phyloP scores from a whole-genome alignment of 2,797 vertebrate species.

The Etheostoma nigrum region DNA sequence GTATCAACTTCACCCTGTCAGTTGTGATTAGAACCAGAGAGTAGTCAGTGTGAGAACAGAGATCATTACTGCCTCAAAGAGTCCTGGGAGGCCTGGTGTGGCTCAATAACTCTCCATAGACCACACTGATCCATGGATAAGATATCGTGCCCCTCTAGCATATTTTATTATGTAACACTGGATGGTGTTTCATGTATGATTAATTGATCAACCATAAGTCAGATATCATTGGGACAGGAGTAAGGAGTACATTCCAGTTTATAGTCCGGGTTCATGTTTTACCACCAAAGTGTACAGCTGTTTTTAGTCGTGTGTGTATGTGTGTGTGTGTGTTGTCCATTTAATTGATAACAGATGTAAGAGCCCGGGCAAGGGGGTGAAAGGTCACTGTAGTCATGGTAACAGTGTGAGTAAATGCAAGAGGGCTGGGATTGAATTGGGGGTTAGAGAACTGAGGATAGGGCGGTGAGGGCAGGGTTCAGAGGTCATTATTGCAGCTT shows the following conservation, averaged over 20 bases:
- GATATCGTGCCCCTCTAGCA: constrained; percentile 55
- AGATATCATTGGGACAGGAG: neutral
- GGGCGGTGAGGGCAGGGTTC: constrained; percentile 79
- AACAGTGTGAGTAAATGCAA: constrained; percentile 82
- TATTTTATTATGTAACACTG: constrained; percentile 56
- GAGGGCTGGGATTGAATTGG: constrained; percentile 68
- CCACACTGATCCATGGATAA: constrained; percentile 60
- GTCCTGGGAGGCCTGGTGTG: constrained; percentile 73
- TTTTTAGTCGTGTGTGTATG: constrained; percentile 26
- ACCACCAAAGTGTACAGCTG: neutral
- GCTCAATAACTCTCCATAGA: constrained; percentile 72
- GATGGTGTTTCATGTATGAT: constrained; percentile 8
- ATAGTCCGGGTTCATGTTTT: neutral
- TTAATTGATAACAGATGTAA: constrained; percentile 93
- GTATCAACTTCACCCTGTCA: constrained; percentile 78
- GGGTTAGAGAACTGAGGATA: constrained; percentile 64
- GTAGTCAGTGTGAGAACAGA: constrained; percentile 77
- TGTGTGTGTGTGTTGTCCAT: constrained; percentile 64
- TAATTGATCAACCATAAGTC: constrained; percentile 9
- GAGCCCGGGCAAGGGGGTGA: constrained; percentile 82
- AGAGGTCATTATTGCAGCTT: constrained; percentile 85
- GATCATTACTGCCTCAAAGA: constrained; percentile 82
- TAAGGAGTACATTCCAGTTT: neutral
- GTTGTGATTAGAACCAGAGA: constrained; percentile 79
- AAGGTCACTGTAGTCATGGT: constrained; percentile 86